Percentiles rank a stretch among this genome's conserved stretches.
These are phyloP conservation scores for Agriopis leucophaearia DNA, from an alignment of 2,888 invertebrate genomes.

Conservation along the genomic window DNA sequence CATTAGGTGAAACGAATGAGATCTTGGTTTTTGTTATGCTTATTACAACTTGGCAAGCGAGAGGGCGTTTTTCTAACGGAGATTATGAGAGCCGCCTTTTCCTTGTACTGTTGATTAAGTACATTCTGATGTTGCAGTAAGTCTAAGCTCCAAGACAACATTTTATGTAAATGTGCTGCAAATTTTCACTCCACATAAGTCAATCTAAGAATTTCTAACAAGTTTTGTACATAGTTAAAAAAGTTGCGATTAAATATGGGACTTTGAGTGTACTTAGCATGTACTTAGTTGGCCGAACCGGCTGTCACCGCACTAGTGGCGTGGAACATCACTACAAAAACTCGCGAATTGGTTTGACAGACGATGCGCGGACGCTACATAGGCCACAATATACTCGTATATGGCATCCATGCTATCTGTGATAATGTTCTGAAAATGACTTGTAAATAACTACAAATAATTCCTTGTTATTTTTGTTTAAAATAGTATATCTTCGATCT, in stretches of 20 bases:
- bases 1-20: slow-evolving; percentile 36
- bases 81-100: slow-evolving; percentile 45
- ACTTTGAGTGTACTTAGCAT: too few relatives aligned
- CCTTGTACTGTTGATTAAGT: slow-evolving; percentile 39
- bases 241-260: neutral
- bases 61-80: slow-evolving; percentile 40
- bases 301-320: too few relatives aligned
- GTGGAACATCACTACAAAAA: too few relatives aligned
- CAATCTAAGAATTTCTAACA: slow-evolving; percentile 3
- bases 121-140: slow-evolving; percentile 20
- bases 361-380: too few relatives aligned
- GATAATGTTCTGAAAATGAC: too few relatives aligned
- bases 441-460: too few relatives aligned
- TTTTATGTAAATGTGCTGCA: slow-evolving; percentile 15
- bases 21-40: slow-evolving; percentile 38
- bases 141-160: slow-evolving; percentile 5
- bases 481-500: too few relatives aligned
- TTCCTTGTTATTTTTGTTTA: too few relatives aligned
- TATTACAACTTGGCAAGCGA: slow-evolving; percentile 38
- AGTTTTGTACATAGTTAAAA: slow-evolving; percentile 6
- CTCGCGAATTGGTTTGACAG: too few relatives aligned
- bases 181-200: slow-evolving; percentile 17
- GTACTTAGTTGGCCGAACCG: too few relatives aligned
- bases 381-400: too few relatives aligned
- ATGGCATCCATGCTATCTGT: too few relatives aligned